phyloP scores from a whole-genome alignment of 2,113 vertebrate genomes.

The Antigone vipio region DNA sequence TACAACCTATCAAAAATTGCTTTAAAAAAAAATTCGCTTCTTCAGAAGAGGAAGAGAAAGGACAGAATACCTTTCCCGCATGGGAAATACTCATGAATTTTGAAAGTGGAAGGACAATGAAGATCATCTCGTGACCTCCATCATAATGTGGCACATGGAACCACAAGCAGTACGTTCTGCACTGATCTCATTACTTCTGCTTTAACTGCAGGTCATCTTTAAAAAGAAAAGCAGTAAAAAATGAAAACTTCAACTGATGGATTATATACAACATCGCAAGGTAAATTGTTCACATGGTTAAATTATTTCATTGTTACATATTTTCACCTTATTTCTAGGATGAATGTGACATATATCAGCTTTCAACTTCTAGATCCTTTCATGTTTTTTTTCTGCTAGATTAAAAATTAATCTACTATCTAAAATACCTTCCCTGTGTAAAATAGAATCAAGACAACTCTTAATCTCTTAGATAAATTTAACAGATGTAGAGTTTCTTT shows the following conservation, averaged over 20 bases:
- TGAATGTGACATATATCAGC: background rate
- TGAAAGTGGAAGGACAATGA: background rate
- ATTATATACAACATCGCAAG: background rate
- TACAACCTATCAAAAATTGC: background rate
- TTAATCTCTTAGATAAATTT: conserved; percentile 24
- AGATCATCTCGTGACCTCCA: background rate
- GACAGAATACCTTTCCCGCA: background rate
- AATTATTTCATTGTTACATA: background rate
- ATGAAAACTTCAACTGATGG: background rate
- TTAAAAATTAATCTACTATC: background rate
- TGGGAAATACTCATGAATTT: background rate
- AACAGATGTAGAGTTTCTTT: background rate
- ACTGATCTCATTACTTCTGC: background rate
- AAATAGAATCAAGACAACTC: background rate
- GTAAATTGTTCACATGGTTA: background rate
- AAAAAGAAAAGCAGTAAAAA: background rate
- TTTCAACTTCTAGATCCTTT: background rate
- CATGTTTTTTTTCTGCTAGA: background rate
- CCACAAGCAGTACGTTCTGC: background rate
- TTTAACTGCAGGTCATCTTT: background rate
- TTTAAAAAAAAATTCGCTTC: background rate
- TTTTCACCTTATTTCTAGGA: background rate
- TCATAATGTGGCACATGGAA: background rate
- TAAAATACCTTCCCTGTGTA: background rate
- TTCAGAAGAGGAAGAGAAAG: background rate